Conservation (phyloP, 2,888 invertebrate genomes). For the Lithodes maja region DNA sequence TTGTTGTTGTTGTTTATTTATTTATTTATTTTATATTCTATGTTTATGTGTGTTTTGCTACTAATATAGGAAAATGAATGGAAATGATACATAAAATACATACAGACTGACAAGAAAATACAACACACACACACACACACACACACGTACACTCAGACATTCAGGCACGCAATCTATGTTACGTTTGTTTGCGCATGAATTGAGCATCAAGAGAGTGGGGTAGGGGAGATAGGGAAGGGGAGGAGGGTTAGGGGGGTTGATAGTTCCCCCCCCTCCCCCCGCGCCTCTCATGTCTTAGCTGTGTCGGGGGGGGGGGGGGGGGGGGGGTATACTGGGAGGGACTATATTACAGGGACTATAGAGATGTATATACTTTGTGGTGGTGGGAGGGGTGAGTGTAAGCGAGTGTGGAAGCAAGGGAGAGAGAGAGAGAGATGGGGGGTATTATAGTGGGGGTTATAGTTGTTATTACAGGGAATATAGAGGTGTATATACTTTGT, state of each 20-base stretch:
- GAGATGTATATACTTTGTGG: background rate
- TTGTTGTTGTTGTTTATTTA: too few species aligned
- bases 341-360: background rate
- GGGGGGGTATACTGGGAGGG: background rate
- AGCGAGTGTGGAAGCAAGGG: background rate
- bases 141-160: background rate
- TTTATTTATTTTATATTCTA: too few species aligned
- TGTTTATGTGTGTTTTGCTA: too few species aligned
- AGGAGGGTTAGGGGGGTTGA: background rate
- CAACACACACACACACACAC: conserved; percentile 1
- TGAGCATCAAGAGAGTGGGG: background rate
- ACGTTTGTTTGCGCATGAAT: background rate
- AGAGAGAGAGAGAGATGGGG: conserved; percentile 3
- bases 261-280: background rate
- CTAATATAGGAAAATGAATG: too few species aligned
- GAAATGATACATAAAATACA: too few species aligned
- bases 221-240: background rate
- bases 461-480: background rate
- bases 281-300: background rate
- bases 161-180: background rate
- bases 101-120: background rate
- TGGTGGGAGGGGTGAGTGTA: background rate
- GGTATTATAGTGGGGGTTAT: background rate
- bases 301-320: background rate
- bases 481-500: background rate